Base-by-base conservation (phyloP, 2,888 invertebrate genomes). In the Cheiracanthium punctorium region DNA sequence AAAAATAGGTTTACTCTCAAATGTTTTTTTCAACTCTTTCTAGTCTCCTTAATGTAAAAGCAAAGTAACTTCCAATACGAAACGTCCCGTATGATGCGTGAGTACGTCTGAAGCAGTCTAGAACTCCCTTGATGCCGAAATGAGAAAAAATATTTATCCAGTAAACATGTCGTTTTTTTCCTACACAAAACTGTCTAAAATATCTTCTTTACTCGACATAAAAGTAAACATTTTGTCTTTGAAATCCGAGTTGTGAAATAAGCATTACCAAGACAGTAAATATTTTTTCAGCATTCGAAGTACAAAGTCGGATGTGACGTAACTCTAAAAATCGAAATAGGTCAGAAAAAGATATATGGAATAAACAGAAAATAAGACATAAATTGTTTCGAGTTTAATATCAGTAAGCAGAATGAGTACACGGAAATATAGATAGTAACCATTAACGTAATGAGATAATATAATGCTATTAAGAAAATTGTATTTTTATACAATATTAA, bases 211-310 rank as follows among this genome's bases (percentile, higher is more conserved):
- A 14, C 17, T 48, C 8, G 48, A 48, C 48, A 48, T 48, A 48
- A 48, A 48, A 48, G 48, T 48, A 48, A 48, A 48, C 48, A 48
- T 48, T 48, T 17, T 48, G 48, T 48, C 48, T 48, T 48, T 48
- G 48, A 48, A 48, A 48, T 2, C 17, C 17, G 17, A 48, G 48
- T 48, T 48, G 17, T 48, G 48, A 48, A 48, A 48, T 48, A 48
- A 48, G 48, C 48, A 17, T 48, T 48, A 17, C 17, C 7, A 2
- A 17, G 17, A 17, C 17, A 48, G 2, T 17, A 48, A 2, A 2
- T 48, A 48, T 48, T 48, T 17, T 48, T 48, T 48, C 8, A 17
- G 17, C 48, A n/a, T n/a, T n/a, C 17, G 17, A 48, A 2, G 48
- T 48, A 48, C 8, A 48, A 48, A 14, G 8, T 48, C 17, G 2